Base-by-base conservation (phyloP, 2,113 vertebrate species). In the human (Homo sapiens) region DNA sequence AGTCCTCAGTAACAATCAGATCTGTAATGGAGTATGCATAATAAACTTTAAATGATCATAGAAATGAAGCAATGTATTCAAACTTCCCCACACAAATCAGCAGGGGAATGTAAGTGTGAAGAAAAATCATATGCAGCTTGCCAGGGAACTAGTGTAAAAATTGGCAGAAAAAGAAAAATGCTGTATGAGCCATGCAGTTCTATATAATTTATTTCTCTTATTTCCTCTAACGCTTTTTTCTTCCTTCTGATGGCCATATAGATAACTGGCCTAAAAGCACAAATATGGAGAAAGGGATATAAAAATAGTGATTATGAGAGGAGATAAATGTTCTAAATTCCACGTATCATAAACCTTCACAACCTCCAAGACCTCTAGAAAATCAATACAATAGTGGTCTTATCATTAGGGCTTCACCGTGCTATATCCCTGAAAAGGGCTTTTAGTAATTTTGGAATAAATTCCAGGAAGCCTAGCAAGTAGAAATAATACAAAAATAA, bases 301-400 rank as follows among this genome's bases (percentile, higher is more conserved):
- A 64, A 92, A 93, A 52, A 76, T 91, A 32, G 55, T 78, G 61
- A 89, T 75, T 85, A 68, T n/a, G 70, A 80, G 86, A 90, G n/a
- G 86, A 94, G 64, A 84, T 55, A 79, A 84, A 84, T 73, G 55
- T 66, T 59, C 48, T 94, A n/a, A 84, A 81, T 84, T 61, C 55
- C 40, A 80, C 1, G 2, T 80, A 45, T 64, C 72, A 76, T 95
- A 85, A 92, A 55, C 83, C 57, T 93, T 76, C 68, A 70, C 75
- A 73, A 80, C 55, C 72, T 79, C 32, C 35, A 59, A 84, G 55
- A 40, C 38, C 55, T 97, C 20, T 61, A 52, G 61, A 68, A 96
- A 93, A 61, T 82, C 43, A 55, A n/a, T 75, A 80, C 25, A 66
- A 14, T 50, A 68, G 52, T 50, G 30, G 55, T 45, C 20, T 87